Conservation (phyloP, 1,140 invertebrate genomes). For the Eurosta solidaginis region DNA sequence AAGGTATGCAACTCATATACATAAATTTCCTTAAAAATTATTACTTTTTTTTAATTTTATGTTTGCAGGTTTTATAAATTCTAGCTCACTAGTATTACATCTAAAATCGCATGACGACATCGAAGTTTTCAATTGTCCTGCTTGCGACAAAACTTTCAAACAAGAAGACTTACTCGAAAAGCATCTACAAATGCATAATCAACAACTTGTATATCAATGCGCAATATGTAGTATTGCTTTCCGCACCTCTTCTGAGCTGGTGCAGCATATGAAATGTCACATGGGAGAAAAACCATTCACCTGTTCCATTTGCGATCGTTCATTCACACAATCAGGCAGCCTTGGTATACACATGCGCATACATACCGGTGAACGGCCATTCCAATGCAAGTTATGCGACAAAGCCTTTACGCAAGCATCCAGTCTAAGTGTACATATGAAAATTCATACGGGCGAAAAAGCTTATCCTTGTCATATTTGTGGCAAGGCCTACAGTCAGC, state of each 20-base stretch:
- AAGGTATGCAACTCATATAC: conserved; percentile 34
- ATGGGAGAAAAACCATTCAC: conserved; percentile 64
- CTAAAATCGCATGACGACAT: conserved; percentile 49
- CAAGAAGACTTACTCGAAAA: conserved; percentile 53
- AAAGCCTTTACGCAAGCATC: conserved; percentile 68
- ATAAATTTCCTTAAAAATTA: not conserved
- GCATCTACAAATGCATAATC: conserved; percentile 55
- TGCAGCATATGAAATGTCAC: conserved; percentile 69
- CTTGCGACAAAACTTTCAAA: conserved; percentile 56
- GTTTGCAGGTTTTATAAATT: conserved; percentile 51
- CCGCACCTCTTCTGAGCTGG: conserved; percentile 64
- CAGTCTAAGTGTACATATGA: conserved; percentile 68
- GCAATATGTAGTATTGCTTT: conserved; percentile 68
- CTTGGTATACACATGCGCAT: conserved; percentile 80
- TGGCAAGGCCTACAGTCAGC: conserved; percentile 59
- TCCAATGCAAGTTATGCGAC: conserved; percentile 66
- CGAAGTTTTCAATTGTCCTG: conserved; percentile 48
- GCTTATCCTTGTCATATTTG: conserved; percentile 56
- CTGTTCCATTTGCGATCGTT: conserved; percentile 71
- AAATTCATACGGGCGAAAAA: conserved; percentile 63
- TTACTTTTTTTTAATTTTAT: not conserved
- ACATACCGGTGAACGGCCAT: conserved; percentile 64
- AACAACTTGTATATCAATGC: conserved; percentile 61
- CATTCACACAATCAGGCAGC: conserved; percentile 70
- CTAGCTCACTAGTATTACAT: conserved; percentile 52